Percentiles rank a stretch among this genome's conserved stretches.
Evolutionary conservation across 2,797 vertebrate genomes (phyloP).

Genomic region (Petrocephalus sullivani): DNA sequence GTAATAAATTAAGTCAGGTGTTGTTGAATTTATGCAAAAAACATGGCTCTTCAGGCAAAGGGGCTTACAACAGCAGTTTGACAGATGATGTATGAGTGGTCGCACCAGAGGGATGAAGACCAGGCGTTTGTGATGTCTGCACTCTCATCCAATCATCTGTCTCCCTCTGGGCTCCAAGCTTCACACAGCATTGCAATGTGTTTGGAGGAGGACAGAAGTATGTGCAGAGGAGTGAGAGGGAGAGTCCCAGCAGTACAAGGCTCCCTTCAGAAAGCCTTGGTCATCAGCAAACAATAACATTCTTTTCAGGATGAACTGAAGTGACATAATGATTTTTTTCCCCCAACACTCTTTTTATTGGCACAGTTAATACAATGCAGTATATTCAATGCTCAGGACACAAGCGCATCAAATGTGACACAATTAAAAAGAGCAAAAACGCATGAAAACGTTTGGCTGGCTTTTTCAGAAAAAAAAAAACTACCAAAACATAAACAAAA

Average conservation of each 20-base stretch:
- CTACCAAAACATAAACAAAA: slow-evolving; percentile 61
- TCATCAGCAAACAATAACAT: background rate
- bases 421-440: slow-evolving; percentile 67
- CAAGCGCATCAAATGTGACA: slow-evolving; percentile 66
- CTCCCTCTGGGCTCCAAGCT: background rate
- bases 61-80: background rate
- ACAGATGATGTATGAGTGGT: background rate
- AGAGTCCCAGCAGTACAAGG: background rate
- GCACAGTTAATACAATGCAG: slow-evolving; percentile 76
- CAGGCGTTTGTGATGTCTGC: background rate
- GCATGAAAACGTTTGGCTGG: slow-evolving; percentile 60
- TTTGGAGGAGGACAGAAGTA: background rate
- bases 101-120: background rate
- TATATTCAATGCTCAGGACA: slow-evolving; percentile 71
- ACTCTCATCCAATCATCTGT: background rate
- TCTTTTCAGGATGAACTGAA: background rate
- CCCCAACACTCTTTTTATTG: slow-evolving; percentile 72
- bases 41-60: background rate
- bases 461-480: slow-evolving; percentile 45
- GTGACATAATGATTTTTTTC: slow-evolving; percentile 21
- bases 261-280: background rate
- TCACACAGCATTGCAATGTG: background rate
- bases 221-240: background rate
- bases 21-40: background rate
- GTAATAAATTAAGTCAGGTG: background rate